Conservation (phyloP, 92 coral and sea anemone genomes). For the Porites divaricata region DNA sequence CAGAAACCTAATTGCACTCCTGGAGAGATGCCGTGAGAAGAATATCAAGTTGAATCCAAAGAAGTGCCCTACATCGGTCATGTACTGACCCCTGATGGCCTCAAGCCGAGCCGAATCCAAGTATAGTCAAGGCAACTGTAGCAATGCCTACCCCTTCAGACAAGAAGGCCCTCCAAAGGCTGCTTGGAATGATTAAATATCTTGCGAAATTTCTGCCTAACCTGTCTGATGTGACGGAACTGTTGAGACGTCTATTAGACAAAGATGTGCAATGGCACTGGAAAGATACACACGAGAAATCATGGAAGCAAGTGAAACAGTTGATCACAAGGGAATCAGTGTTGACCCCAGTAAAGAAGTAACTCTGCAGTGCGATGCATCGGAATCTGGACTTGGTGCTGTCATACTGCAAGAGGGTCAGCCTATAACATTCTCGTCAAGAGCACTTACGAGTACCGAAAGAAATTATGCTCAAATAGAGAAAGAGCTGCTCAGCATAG, state of each 20-base stretch:
- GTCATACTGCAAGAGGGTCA: slow-evolving; percentile 5
- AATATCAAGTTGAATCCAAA: slow-evolving; percentile 3
- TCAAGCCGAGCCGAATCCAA: slow-evolving; percentile 33
- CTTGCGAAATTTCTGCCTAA: slow-evolving; percentile 45
- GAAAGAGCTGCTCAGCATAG: too few relatives aligned
- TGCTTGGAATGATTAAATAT: slow-evolving; percentile 33
- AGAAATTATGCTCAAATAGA: too few relatives aligned
- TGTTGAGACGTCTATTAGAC: slow-evolving; percentile 14
- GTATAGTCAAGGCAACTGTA: slow-evolving; percentile 26
- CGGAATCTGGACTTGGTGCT: background rate
- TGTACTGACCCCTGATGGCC: slow-evolving; percentile 25
- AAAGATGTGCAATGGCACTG: slow-evolving; percentile 1
- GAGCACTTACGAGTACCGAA: background rate
- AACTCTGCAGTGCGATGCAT: slow-evolving; percentile 26
- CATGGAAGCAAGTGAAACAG: background rate
- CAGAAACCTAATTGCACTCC: slow-evolving; percentile 2
- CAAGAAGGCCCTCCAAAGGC: slow-evolving; percentile 26
- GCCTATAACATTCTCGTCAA: slow-evolving; percentile 9
- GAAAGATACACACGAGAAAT: slow-evolving; percentile 1
- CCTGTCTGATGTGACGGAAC: slow-evolving; percentile 25
- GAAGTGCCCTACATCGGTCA: slow-evolving; percentile 18
- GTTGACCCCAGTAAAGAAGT: slow-evolving; percentile 5
- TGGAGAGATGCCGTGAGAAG: slow-evolving; percentile 2
- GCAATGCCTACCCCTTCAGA: slow-evolving; percentile 42
- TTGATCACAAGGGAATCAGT: slow-evolving; percentile 17